phyloP scores from a whole-genome alignment of 1,140 invertebrate species.

The Orchesella cincta region DNA sequence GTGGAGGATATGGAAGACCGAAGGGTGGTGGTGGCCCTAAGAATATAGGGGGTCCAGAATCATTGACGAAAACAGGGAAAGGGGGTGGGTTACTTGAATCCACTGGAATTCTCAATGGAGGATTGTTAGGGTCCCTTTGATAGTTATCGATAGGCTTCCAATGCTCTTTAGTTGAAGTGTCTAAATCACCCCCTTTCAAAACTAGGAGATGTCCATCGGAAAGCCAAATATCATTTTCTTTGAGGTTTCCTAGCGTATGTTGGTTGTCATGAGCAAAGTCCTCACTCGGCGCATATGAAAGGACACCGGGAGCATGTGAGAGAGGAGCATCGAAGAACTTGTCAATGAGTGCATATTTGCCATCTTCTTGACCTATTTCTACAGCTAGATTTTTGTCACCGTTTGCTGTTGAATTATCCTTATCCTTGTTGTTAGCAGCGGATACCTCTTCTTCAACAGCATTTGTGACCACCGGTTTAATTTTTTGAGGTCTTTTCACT shows the following conservation, averaged over 20 bases:
- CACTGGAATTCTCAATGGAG: constrained; percentile 70
- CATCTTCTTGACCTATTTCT: constrained; percentile 63
- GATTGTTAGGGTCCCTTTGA: constrained; percentile 62
- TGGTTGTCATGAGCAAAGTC: constrained; percentile 61
- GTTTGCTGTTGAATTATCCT: constrained; percentile 19
- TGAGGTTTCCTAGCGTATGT: constrained; percentile 69
- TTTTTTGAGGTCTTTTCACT: constrained; percentile 45
- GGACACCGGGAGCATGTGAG: constrained; percentile 70
- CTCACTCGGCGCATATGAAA: constrained; percentile 77
- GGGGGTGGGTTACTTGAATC: constrained; percentile 79
- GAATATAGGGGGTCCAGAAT: constrained; percentile 75
- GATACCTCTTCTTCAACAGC: background rate
- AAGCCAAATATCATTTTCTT: constrained; percentile 83
- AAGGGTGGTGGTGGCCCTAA: constrained; percentile 61
- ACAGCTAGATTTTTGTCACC: constrained; percentile 49
- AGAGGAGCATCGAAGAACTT: constrained; percentile 74
- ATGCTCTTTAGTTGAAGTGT: constrained; percentile 52
- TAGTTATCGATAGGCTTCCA: constrained; percentile 82
- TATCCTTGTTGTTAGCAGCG: constrained; percentile 17
- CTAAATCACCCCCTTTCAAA: constrained; percentile 70
- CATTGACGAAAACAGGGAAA: constrained; percentile 74
- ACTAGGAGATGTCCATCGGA: constrained; percentile 84
- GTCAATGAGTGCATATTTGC: constrained; percentile 84
- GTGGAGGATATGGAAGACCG: constrained; percentile 54
- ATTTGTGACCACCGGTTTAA: constrained; percentile 15